Evolutionary conservation across 2,113 vertebrate species (phyloP).

Genomic region (Triplophysa tibetana): DNA sequence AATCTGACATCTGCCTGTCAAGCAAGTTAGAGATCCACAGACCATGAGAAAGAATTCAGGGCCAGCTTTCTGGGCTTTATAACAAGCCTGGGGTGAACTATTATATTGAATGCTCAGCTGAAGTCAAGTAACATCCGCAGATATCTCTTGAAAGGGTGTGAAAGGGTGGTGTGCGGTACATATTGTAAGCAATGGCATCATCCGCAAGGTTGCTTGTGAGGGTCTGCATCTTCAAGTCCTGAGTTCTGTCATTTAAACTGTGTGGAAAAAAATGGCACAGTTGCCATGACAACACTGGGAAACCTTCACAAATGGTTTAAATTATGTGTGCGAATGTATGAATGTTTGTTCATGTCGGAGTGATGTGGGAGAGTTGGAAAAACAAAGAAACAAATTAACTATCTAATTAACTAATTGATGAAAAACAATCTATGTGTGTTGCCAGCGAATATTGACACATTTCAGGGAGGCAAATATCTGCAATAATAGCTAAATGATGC

Average conservation of each 20-base stretch:
- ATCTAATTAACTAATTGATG: conserved; percentile 22
- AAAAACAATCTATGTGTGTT: neutral
- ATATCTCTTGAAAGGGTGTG: conserved; percentile 4
- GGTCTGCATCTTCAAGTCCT: conserved; percentile 30
- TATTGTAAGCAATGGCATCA: neutral
- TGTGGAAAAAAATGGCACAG: conserved; percentile 19
- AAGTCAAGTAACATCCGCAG: conserved; percentile 25
- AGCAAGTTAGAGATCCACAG: neutral
- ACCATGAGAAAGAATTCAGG: conserved; percentile 13
- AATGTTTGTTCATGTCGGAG: conserved; percentile 25
- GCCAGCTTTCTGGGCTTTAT: neutral
- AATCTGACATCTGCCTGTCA: conserved; percentile 21
- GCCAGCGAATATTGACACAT: conserved; percentile 17
- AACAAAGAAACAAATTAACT: neutral
- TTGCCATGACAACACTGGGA: conserved; percentile 44
- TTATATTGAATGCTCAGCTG: conserved; percentile 14
- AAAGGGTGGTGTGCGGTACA: neutral
- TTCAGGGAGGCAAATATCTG: conserved; percentile 12
- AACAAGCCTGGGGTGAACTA: conserved; percentile 16
- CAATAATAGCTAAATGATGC: conserved; percentile 9
- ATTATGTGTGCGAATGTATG: neutral
- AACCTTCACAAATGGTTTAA: conserved; percentile 29
- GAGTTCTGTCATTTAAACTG: conserved; percentile 36
- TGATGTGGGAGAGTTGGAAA: conserved; percentile 6
- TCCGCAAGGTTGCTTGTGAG: neutral